Percentiles rank a stretch among this genome's conserved stretches.
These are phyloP conservation scores for Drosophila pandora DNA, from an alignment of 1,140 invertebrate species.

Conservation along the genomic window DNA sequence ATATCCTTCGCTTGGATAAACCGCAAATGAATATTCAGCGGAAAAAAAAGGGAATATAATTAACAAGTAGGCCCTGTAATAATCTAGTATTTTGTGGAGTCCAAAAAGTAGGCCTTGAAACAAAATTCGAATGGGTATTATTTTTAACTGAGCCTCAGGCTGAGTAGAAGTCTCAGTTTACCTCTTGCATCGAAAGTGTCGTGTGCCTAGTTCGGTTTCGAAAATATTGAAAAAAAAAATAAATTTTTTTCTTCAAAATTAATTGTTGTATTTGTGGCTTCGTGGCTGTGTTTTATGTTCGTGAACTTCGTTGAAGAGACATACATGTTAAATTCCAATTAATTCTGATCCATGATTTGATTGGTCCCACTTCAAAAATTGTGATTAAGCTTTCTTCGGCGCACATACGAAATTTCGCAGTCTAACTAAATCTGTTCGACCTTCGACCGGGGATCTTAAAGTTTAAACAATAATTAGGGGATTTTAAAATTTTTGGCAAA, in stretches of 20 bases:
- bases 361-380: background rate
- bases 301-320: constrained; percentile 4
- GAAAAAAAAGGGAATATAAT: too few species aligned
- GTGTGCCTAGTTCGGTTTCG: constrained; percentile 17
- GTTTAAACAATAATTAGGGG: background rate
- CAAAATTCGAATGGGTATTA: background rate
- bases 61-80: background rate
- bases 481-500: background rate
- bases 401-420: constrained; percentile 11
- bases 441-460: background rate
- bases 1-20: constrained; percentile 8
- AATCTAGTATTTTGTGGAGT: background rate
- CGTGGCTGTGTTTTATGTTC: constrained; percentile 8
- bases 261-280: constrained; percentile 1
- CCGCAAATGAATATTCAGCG: constrained; percentile 14
- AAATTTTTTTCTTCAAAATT: constrained; percentile 25
- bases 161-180: background rate
- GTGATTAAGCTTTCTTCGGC: constrained; percentile 2
- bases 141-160: background rate
- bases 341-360: constrained; percentile 3
- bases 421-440: constrained; percentile 12
- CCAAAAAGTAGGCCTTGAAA: constrained; percentile 1
- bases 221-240: constrained; percentile 23
- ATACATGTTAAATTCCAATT: background rate
- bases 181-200: constrained; percentile 5